phyloP scores from a whole-genome alignment of 2,113 vertebrate genomes.

The Ctenodactylus gundi region DNA sequence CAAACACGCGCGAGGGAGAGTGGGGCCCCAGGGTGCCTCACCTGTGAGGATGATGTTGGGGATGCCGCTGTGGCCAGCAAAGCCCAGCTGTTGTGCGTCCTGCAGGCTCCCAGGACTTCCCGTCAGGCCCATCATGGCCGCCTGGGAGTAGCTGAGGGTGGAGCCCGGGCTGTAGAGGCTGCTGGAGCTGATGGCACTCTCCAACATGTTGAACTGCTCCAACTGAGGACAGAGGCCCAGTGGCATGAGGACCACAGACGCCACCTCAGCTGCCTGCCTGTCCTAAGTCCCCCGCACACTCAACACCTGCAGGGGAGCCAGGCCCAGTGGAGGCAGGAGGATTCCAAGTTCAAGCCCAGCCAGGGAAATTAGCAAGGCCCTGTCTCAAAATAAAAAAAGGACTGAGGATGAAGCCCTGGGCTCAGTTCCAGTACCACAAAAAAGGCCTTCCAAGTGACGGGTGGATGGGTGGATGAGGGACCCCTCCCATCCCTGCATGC shows the following conservation, averaged over 20 bases:
- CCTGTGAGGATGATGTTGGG: constrained; percentile 99
- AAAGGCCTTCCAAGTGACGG: background rate
- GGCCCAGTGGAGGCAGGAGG: too few species aligned
- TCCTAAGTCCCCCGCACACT: background rate
- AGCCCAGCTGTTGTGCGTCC: constrained; percentile 91
- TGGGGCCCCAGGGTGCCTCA: constrained; percentile 77
- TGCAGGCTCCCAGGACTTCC: constrained; percentile 91
- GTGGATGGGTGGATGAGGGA: background rate
- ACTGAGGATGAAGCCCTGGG: too few species aligned
- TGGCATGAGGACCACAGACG: background rate
- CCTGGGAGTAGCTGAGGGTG: constrained; percentile 98
- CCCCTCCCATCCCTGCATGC: background rate
- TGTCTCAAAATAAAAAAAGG: too few species aligned
- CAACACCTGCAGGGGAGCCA: background rate
- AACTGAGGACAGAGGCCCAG: constrained; percentile 83
- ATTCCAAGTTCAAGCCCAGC: too few species aligned
- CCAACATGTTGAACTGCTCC: constrained; percentile 99
- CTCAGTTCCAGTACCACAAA: too few species aligned
- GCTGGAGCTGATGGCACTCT: constrained; percentile 93
- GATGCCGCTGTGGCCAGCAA: constrained; percentile 94
- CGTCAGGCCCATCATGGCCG: constrained; percentile 97
- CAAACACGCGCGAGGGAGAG: too few species aligned
- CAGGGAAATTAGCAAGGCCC: too few species aligned
- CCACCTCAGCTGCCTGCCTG: background rate
- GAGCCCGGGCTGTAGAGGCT: constrained; percentile 95